Base-by-base conservation (phyloP, 2,888 invertebrate genomes). In the Girardia tigrina region DNA sequence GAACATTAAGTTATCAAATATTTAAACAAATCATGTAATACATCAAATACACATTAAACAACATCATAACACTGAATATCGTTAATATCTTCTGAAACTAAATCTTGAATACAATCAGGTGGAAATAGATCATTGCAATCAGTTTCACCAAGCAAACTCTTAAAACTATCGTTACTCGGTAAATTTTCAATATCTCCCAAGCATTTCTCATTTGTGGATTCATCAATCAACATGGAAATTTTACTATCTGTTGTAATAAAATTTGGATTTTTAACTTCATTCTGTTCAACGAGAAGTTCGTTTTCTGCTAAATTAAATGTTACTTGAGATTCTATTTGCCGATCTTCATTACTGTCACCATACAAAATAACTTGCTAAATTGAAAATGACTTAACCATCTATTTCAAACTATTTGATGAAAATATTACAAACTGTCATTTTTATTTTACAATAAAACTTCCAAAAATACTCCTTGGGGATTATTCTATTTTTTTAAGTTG, bases 31-130 rank as follows among this genome's bases (percentile, higher is more conserved):
- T n/a, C n/a, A 56, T 56, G n/a, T 56, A 56, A 4, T 56, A n/a
- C 4, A 6, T 8, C 4, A 56, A 56, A 56, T 12, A 36, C 16
- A 36, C 56, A 56, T 56, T 23, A 56, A 56, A 56, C n/a, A 2
- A 56, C n/a, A 56, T 56, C 56, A n/a, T 20, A 56, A 56, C 56
- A 56, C n/a, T 56, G 56, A n/a, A 56, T 56, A 56, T 56, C 56
- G 23, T 56, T 56, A 20, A 56, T 56, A 56, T 56, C 56, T 56
- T 56, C 56, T 56, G 56, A 56, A 4, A 56, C 56, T 56, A 56
- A 56, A 56, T 56, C 56, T 56, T 56, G 56, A 56, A 56, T 56
- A 8, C 20, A 56, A 56, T 56, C 56, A 56, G 56, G 8, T 56
- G n/a, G 56, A 56, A 56, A 56, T 16, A 56, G 23, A 2, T 56